Percentiles rank a stretch among this genome's conserved stretches.
Evolutionary conservation across 2,888 invertebrate genomes (phyloP).

Genomic region (Synergus umbraculus): DNA sequence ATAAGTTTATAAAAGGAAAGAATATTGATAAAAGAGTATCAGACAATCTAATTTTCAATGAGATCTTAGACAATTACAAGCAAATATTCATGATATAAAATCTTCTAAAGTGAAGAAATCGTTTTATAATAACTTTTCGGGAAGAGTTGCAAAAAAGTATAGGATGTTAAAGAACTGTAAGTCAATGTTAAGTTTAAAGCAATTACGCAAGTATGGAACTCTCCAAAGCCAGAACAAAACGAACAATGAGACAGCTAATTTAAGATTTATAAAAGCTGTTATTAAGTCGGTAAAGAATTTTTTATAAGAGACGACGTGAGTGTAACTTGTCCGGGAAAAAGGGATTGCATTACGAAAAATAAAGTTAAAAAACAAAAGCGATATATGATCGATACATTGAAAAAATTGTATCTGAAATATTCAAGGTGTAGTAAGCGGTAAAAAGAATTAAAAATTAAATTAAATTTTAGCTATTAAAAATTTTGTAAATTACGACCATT

Average conservation of each 20-base stretch:
- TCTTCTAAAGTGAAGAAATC: background rate
- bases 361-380: background rate
- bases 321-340: background rate
- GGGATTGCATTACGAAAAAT: background rate
- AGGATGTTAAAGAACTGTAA: background rate
- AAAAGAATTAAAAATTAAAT: no score
- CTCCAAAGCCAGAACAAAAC: no score
- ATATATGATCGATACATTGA: background rate
- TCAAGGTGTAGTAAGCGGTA: no score
- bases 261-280: background rate
- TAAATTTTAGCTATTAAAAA: no score
- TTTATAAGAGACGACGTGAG: background rate
- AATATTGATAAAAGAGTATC: slow-evolving; percentile 9
- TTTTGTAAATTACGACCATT: slow-evolving; percentile 13
- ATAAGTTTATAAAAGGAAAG: slow-evolving; percentile 42
- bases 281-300: slow-evolving; percentile 4
- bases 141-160: slow-evolving; percentile 4
- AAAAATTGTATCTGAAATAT: slow-evolving; percentile 1
- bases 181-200: background rate
- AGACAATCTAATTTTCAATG: background rate
- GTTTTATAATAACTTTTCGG: background rate
- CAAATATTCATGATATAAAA: slow-evolving; percentile 28
- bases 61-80: background rate
- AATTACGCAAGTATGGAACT: slow-evolving; percentile 20
- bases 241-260: background rate